These are phyloP conservation scores for Lanius ludovicianus DNA, from an alignment of 2,113 vertebrate species.

Conservation along the genomic window DNA sequence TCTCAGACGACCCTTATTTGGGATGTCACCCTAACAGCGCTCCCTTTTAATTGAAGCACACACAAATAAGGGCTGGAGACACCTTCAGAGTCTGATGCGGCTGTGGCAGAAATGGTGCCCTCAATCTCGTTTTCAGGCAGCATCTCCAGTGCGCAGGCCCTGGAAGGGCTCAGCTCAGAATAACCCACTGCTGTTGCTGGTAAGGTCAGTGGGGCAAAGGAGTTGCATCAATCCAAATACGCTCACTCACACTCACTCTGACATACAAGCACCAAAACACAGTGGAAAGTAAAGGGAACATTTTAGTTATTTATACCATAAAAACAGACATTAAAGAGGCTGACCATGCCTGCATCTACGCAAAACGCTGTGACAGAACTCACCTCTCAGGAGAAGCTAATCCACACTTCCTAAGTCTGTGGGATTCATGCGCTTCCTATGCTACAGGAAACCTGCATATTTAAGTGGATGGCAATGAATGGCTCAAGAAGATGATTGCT, in stretches of 20 bases:
- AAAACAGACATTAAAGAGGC: not conserved
- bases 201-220: not conserved
- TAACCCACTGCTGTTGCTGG: not conserved
- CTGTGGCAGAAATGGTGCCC: not conserved
- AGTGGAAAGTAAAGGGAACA: not conserved
- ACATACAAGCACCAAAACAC: not conserved
- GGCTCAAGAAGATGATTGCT: not conserved
- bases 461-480: rapidly evolving
- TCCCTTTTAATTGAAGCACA: not conserved
- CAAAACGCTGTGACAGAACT: not conserved
- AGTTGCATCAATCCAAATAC: not conserved
- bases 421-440: not conserved
- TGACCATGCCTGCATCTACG: not conserved
- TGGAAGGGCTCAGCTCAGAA: not conserved
- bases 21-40: not conserved
- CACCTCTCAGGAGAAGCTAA: not conserved
- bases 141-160: not conserved
- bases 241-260: not conserved
- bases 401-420: not conserved
- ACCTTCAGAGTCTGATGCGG: not conserved
- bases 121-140: not conserved
- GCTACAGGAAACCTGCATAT: not conserved
- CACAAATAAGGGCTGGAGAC: not conserved
- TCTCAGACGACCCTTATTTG: not conserved
- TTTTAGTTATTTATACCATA: not conserved